Conservation (phyloP, 2,888 invertebrate species). For the Furcula furcula region DNA sequence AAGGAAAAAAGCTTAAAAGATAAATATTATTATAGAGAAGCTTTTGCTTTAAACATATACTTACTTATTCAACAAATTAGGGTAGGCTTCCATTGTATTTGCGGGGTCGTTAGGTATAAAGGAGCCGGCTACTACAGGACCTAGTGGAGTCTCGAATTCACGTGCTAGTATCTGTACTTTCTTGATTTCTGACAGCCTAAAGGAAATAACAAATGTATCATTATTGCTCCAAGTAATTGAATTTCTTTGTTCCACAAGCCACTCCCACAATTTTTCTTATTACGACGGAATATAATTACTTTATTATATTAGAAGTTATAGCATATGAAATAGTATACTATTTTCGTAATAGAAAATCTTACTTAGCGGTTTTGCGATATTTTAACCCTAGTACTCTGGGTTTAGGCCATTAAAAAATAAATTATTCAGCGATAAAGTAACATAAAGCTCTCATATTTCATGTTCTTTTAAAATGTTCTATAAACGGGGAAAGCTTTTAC, state of each 20-base stretch:
- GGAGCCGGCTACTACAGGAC: slow-evolving; percentile 93
- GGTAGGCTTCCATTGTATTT: slow-evolving; percentile 87
- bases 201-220: slow-evolving; percentile 33
- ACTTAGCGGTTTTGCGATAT: no score
- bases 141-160: slow-evolving; percentile 92
- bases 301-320: no score
- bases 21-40: no score
- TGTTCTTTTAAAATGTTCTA: slow-evolving; percentile 28
- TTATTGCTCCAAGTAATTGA: no score
- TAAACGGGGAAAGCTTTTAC: slow-evolving; percentile 31
- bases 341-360: no score
- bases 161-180: slow-evolving; percentile 84
- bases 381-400: no score
- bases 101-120: slow-evolving; percentile 92
- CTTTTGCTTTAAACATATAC: slow-evolving; percentile 30
- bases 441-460: slow-evolving; percentile 26
- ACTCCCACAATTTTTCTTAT: no score
- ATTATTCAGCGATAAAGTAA: slow-evolving; percentile 15
- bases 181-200: slow-evolving; percentile 86
- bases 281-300: no score
- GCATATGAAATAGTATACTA: no score
- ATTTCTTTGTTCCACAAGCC: no score
- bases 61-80: slow-evolving; percentile 88
- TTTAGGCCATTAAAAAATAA: no score
- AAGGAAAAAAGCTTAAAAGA: no score